Conservation (phyloP, 1,140 invertebrate species). For the Mizuhopecten yessoensis region DNA sequence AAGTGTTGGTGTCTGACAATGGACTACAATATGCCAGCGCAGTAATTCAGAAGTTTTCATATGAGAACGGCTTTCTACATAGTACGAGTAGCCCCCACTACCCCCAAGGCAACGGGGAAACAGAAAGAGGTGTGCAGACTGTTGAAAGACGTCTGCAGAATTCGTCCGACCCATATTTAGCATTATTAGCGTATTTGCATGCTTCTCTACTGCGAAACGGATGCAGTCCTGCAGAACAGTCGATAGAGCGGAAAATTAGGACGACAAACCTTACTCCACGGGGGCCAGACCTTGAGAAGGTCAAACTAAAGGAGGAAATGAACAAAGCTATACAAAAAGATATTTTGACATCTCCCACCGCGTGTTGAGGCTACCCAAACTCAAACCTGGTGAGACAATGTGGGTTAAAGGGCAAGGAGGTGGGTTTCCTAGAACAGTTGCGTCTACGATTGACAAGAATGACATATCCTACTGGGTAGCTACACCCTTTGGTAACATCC, state of each 20-base stretch:
- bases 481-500: not conserved
- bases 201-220: too few relatives aligned
- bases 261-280: not conserved
- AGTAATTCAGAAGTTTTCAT: too few relatives aligned
- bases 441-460: not conserved
- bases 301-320: not conserved
- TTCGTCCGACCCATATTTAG: too few relatives aligned
- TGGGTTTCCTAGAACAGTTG: conserved; percentile 22
- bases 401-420: not conserved
- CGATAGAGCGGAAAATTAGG: not conserved
- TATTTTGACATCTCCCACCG: not conserved
- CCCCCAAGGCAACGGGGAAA: too few relatives aligned
- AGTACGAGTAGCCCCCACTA: too few relatives aligned
- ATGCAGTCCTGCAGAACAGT: too few relatives aligned
- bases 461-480: not conserved
- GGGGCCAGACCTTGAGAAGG: not conserved
- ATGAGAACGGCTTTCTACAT: too few relatives aligned
- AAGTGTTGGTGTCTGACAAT: too few relatives aligned
- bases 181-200: too few relatives aligned
- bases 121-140: too few relatives aligned
- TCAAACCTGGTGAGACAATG: not conserved
- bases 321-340: not conserved
- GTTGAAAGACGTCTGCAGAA: too few relatives aligned
- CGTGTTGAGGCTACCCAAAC: not conserved
- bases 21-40: too few relatives aligned